Percentiles rank a stretch among this genome's conserved stretches.
Evolutionary conservation across 2,113 vertebrate species (phyloP).

Genomic region (Sula dactylatra): DNA sequence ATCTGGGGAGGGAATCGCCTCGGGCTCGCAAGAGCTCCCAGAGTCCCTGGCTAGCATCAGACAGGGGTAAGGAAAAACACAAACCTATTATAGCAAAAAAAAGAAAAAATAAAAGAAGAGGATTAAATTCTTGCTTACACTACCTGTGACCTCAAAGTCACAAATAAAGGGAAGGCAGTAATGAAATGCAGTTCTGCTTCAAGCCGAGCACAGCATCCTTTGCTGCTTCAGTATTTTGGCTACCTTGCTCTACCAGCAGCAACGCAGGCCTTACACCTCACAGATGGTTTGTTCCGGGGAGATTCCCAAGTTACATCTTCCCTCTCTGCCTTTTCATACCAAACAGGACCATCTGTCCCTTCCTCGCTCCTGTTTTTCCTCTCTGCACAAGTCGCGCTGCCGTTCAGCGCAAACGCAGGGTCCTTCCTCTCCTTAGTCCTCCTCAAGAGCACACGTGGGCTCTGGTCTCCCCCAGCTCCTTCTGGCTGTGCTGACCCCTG

Average conservation of each 20-base stretch:
- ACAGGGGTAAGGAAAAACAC: neutral
- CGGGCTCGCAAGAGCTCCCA: neutral
- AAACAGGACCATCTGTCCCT: conserved; percentile 58
- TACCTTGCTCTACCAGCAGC: neutral
- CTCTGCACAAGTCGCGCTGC: neutral
- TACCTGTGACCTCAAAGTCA: neutral
- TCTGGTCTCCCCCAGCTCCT: neutral
- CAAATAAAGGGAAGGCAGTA: neutral
- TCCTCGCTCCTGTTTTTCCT: neutral
- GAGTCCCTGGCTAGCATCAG: neutral
- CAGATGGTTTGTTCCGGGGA: conserved; percentile 67
- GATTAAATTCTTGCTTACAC: neutral
- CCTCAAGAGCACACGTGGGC: fast-evolving
- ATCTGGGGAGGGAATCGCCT: neutral
- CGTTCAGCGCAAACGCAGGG: neutral
- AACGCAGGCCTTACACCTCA: neutral
- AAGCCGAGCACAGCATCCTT: neutral
- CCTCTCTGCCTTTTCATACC: conserved; percentile 58
- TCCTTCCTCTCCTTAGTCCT: neutral
- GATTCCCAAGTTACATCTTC: conserved; percentile 59
- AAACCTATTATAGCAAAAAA: neutral
- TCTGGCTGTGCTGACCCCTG: neutral
- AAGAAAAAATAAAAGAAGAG: neutral
- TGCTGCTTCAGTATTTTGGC: conserved; percentile 24
- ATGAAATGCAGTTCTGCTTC: neutral